Evolutionary conservation across 2,888 invertebrate species (phyloP).

Genomic region (Volucella bombylans): DNA sequence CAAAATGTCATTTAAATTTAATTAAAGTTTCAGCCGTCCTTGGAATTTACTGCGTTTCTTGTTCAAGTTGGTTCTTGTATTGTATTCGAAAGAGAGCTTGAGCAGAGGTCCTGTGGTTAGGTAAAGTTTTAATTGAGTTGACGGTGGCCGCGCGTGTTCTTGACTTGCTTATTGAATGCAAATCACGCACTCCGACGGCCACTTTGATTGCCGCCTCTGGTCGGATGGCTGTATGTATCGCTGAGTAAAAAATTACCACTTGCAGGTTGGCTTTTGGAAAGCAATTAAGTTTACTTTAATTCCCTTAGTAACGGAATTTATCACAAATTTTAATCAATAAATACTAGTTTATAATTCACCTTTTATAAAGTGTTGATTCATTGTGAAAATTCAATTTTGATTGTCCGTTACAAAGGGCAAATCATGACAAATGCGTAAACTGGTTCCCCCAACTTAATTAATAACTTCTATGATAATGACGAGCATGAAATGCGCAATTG

Average conservation of each 20-base stretch:
- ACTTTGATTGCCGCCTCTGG: background rate
- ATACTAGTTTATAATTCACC: conserved; percentile 62
- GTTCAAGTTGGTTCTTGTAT: conserved; percentile 34
- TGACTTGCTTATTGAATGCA: conserved; percentile 73
- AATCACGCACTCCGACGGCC: conserved; percentile 64
- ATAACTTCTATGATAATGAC: conserved; percentile 63
- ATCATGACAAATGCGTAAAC: conserved; percentile 61
- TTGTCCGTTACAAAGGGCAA: conserved; percentile 14
- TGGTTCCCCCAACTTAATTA: conserved; percentile 52
- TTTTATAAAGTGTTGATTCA: conserved; percentile 64
- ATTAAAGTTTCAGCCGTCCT: conserved; percentile 69
- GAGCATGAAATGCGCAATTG: conserved; percentile 71
- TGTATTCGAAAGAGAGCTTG: conserved; percentile 5
- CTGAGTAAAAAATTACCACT: background rate
- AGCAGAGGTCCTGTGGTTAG: conserved; percentile 65
- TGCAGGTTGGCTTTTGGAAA: conserved; percentile 22
- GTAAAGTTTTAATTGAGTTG: conserved; percentile 74
- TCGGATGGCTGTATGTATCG: background rate
- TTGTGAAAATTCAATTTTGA: conserved; percentile 62
- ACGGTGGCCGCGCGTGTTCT: conserved; percentile 74
- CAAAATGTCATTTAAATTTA: conserved; percentile 73
- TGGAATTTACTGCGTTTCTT: conserved; percentile 64
- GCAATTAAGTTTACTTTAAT: conserved; percentile 68
- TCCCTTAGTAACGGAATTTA: conserved; percentile 23
- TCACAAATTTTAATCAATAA: conserved; percentile 47